Evolutionary conservation across 37 sponge, comb jelly and placozoan species (phyloP), one percentile per base, ranked within the genome.

Genomic region (Theonella swinhoei): DNA sequence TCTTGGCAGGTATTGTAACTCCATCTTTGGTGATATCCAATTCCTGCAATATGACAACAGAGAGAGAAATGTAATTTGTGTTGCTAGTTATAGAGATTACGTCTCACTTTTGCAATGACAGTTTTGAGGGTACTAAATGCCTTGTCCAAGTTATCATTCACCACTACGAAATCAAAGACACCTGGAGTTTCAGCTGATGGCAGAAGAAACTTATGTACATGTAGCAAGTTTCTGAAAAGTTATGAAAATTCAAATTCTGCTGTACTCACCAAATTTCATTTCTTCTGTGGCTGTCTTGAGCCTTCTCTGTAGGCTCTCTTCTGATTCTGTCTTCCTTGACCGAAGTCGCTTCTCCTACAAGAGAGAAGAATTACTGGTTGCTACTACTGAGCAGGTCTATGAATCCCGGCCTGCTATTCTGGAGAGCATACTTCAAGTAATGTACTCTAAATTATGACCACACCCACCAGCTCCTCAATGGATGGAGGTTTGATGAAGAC

Each of bases 401-500:
- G 19, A 20, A 20, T 22, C 14, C 61, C 61, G 14, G 14, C 35
- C 22, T 23, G 35, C 23, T 23, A 74, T 74, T 31, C 11, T 24
- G 11, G 58, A 24, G 24, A n/a, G n/a, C n/a, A n/a, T n/a, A n/a
- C n/a, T n/a, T n/a, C n/a, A n/a, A n/a, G n/a, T n/a, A n/a, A n/a
- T n/a, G n/a, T n/a, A n/a, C n/a, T n/a, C n/a, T n/a, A n/a, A n/a
- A n/a, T n/a, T n/a, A n/a, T n/a, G n/a, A n/a, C n/a, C n/a, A n/a
- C n/a, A n/a, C 80, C 78, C 34, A 94, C 95, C 88, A 97, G 76
- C 67, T 60, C 91, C 39, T 88, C 92, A 76, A 95, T 37, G 25
- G 95, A 93, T 26, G 99, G 97, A 24, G 99, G 95, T 71, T 93
- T 88, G 63, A 99, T 87, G 43, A 90, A 88, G 32, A 99, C 80